A percentile compares a stretch with the other conserved stretches of the same genome.
Evolutionary conservation across 2,113 vertebrate genomes (phyloP).

Genomic region (Pimephales promelas): DNA sequence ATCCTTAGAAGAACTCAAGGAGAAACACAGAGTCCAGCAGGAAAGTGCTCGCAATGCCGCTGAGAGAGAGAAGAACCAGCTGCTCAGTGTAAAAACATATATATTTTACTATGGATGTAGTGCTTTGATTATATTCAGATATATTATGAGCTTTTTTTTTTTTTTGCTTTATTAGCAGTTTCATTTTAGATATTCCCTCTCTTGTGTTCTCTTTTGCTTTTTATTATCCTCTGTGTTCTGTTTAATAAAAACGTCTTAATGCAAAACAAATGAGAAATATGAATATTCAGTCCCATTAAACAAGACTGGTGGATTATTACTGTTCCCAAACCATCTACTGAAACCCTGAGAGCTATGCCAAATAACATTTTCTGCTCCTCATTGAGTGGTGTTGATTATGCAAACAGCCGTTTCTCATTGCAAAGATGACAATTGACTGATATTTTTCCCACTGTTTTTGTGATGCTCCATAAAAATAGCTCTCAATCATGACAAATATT

Average conservation of each 20-base stretch:
- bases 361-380: conserved; percentile 20
- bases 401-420: conserved; percentile 34
- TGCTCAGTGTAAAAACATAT: conserved; percentile 78
- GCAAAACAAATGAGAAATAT: neutral
- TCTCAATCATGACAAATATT: conserved; percentile 13
- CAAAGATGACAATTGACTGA: conserved; percentile 19
- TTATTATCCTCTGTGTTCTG: neutral
- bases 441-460: conserved; percentile 20
- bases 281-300: conserved; percentile 12
- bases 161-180: neutral
- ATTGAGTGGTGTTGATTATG: conserved; percentile 28
- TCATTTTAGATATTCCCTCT: neutral
- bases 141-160: neutral
- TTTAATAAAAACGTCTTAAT: neutral
- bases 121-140: neutral
- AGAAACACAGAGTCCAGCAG: conserved; percentile 84
- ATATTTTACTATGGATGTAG: neutral
- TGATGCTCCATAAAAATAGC: conserved; percentile 1
- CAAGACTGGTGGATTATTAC: neutral
- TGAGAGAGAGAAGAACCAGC: conserved; percentile 84
- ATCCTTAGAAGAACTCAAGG: conserved; percentile 87
- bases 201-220: neutral
- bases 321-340: conserved; percentile 27
- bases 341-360: neutral
- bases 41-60: conserved; percentile 83